Percentiles rank a stretch among this genome's conserved stretches.
phyloP scores from a whole-genome alignment of 1,140 invertebrate genomes.

The Bombus waltoni region DNA sequence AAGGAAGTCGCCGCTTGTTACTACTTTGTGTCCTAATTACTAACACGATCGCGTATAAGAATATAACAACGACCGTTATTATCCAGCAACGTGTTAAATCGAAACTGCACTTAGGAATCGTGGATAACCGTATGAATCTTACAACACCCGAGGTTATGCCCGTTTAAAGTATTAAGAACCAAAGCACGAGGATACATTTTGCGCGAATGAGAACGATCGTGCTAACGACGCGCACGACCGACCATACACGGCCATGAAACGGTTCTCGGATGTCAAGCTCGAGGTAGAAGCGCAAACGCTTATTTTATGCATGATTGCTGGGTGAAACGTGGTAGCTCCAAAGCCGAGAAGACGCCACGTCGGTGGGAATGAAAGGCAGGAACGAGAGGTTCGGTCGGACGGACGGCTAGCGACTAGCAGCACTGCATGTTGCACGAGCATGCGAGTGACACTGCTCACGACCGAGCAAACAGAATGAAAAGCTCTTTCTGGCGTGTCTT shows the following conservation, averaged over 20 bases:
- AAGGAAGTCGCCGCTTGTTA: too few species aligned
- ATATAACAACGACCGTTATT: too few species aligned
- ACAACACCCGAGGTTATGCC: background rate
- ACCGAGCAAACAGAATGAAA: constrained; percentile 56
- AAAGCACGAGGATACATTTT: background rate
- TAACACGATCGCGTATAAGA: too few species aligned
- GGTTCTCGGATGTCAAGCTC: constrained; percentile 29
- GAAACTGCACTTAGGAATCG: too few species aligned
- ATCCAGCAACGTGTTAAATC: too few species aligned
- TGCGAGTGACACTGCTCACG: constrained; percentile 52
- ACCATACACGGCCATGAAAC: constrained; percentile 20
- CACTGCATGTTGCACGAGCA: constrained; percentile 30
- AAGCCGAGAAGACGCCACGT: constrained; percentile 39
- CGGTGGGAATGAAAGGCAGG: constrained; percentile 15
- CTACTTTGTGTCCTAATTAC: too few species aligned
- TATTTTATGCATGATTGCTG: constrained; percentile 64
- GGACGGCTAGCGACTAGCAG: constrained; percentile 4
- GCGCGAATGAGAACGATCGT: background rate
- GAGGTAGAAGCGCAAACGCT: constrained; percentile 39
- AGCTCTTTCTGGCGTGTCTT: constrained; percentile 44
- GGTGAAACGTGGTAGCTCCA: constrained; percentile 42
- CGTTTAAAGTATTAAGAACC: background rate
- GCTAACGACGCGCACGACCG: background rate
- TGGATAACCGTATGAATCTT: too few species aligned
- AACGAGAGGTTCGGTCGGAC: background rate